phyloP scores from a whole-genome alignment of 2,888 invertebrate species.

The Yponomeuta malinellus region DNA sequence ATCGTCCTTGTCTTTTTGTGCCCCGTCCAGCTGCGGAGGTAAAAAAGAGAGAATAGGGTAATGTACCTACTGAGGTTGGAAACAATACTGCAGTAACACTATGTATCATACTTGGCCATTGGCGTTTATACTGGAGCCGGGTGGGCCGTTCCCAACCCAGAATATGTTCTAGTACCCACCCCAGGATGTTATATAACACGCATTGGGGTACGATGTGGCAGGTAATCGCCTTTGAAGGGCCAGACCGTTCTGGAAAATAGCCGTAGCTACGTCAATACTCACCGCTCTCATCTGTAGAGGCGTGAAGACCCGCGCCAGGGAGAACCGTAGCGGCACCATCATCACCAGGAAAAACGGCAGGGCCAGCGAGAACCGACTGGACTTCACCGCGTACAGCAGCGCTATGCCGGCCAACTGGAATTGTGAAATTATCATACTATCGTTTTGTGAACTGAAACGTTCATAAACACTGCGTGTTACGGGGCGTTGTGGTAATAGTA shows the following conservation, averaged over 20 bases:
- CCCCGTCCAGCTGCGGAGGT: slow-evolving; percentile 87
- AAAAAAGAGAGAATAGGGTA: neutral
- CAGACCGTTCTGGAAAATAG: slow-evolving; percentile 6
- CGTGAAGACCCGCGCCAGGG: slow-evolving; percentile 84
- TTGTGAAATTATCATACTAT: too few relatives aligned
- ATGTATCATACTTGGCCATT: neutral
- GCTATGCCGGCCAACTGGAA: slow-evolving; percentile 79
- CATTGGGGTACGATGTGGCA: too few relatives aligned
- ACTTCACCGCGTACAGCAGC: slow-evolving; percentile 91
- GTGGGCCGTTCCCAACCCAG: too few relatives aligned
- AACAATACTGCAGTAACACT: neutral
- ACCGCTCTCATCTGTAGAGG: slow-evolving; percentile 90
- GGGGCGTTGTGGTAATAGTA: too few relatives aligned
- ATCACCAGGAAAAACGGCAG: slow-evolving; percentile 96
- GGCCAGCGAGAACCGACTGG: slow-evolving; percentile 90
- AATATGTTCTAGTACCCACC: too few relatives aligned
- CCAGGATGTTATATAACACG: too few relatives aligned
- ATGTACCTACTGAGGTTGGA: neutral
- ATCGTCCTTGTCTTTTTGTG: slow-evolving; percentile 88
- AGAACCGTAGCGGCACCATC: slow-evolving; percentile 90
- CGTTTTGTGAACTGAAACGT: too few relatives aligned
- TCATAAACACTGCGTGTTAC: too few relatives aligned
- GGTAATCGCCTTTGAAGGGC: neutral
- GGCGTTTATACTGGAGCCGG: too few relatives aligned
- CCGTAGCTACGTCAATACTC: slow-evolving; percentile 44